Evolutionary conservation across 2,797 vertebrate species (phyloP), one percentile per base, ranked within the genome.

Genomic region (Danio aesculapii): DNA sequence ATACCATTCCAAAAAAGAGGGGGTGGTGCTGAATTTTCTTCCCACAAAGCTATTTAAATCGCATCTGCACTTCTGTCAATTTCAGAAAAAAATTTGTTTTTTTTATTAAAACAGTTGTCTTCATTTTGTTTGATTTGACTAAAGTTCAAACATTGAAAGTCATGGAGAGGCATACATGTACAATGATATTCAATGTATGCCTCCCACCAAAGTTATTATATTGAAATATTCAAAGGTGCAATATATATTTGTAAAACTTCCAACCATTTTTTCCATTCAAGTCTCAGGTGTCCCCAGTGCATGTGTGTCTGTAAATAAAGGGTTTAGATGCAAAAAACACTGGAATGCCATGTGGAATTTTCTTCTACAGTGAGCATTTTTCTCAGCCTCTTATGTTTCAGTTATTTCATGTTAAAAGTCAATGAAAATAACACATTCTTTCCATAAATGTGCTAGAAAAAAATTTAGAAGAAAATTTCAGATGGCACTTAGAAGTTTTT

Each of bases 41-140:
- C n/a, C 9, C 19, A 49, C 58, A 11, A 30, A 17, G 9, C 50
- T 43, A 74, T 49, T 74, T 46, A 59, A 73, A 47, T 8, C 21
- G 11, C 10, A 19, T 9, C 17, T 19, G n/a, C 7, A 19, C 55
- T 46, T 46, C 17, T 58, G n/a, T 66, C 63, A 21, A 41, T 74
- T 39, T 8, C 44, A 47, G 21, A 63, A 43, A 5, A n/a, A 50
- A 6, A 4, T 16, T 63, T 13, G 50, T 6, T 30, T 5, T 50
- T 62, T 74, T 43, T 43, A 63, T 19, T 53, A 3, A 64, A 52
- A 14, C 13, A 50, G 62, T 41, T 50, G 11, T 63, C 46, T 75
- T 75, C 30, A 41, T 30, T 74, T 30, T 74, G 43, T 62, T 19
- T 75, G 72, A 30, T n/a, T 76, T 63, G 30, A 30, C 30, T 12